phyloP scores from a whole-genome alignment of 1,140 invertebrate genomes.

The Polypedilum vanderplanki region DNA sequence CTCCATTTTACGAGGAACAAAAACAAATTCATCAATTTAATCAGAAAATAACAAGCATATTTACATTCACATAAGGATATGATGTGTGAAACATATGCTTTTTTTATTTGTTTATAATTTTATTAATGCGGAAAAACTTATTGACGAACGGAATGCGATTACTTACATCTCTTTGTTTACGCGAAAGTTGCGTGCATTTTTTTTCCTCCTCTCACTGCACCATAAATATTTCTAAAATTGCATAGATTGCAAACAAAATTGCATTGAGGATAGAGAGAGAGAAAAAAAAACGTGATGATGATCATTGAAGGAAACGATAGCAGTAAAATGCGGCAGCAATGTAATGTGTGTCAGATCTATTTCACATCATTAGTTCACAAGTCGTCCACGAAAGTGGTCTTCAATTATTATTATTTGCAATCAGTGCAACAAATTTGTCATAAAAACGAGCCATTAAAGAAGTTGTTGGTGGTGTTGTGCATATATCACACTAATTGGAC shows the following conservation, averaged over 20 bases:
- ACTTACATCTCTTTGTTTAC: not conserved
- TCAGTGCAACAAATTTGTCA: not conserved
- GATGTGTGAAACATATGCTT: not conserved
- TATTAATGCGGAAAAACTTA: not conserved
- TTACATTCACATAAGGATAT: not conserved
- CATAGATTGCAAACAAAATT: no score
- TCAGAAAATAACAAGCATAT: not conserved
- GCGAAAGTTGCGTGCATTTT: not conserved
- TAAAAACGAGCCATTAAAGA: not conserved
- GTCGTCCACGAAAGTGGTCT: constrained; percentile 4
- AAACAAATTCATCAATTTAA: constrained; percentile 3
- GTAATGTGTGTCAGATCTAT: constrained; percentile 8
- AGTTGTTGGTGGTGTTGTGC: no score
- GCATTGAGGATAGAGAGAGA: not conserved
- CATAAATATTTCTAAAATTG: not conserved
- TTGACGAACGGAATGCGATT: not conserved
- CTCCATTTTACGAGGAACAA: no score
- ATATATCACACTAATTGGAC: constrained; percentile 10
- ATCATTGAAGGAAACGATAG: no score
- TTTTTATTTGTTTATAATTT: not conserved
- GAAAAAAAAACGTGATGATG: not conserved
- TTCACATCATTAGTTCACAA: constrained; percentile 13
- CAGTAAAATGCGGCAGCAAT: no score
- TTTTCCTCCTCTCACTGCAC: not conserved
- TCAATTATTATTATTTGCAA: not conserved